Percentiles rank a stretch among this genome's conserved stretches.
Evolutionary conservation across 1,140 invertebrate species (phyloP).

Genomic region (Pectinophora gossypiella): DNA sequence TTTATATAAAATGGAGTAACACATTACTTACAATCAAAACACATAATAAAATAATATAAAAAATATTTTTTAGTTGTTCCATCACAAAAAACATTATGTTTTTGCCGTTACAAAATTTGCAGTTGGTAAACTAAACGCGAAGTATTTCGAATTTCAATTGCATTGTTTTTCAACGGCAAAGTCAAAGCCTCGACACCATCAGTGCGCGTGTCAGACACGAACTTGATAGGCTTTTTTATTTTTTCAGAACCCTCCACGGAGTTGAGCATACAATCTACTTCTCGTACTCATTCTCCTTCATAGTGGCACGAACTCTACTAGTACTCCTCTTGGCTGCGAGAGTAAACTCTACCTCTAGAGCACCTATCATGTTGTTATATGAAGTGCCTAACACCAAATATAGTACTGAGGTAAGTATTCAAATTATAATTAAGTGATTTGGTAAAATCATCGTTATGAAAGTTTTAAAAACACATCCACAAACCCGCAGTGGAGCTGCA

Average conservation of each 20-base stretch:
- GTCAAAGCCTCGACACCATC: neutral
- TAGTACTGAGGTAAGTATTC: constrained; percentile 72
- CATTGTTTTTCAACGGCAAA: no score
- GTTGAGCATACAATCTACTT: constrained; percentile 31
- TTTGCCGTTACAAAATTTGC: no score
- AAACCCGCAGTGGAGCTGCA: no score
- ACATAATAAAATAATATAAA: no score
- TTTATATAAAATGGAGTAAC: no score
- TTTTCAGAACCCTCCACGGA: constrained; percentile 14
- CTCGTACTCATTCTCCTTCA: constrained; percentile 29
- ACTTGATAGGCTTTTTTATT: constrained; percentile 3
- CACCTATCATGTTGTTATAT: constrained; percentile 76
- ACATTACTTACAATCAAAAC: no score
- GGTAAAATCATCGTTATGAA: neutral
- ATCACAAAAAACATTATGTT: no score
- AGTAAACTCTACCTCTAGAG: constrained; percentile 46
- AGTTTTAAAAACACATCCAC: neutral
- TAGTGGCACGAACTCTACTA: constrained; percentile 22
- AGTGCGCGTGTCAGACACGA: neutral
- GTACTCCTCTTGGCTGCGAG: constrained; percentile 31
- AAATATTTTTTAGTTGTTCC: no score
- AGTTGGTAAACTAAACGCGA: no score
- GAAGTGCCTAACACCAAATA: constrained; percentile 76
- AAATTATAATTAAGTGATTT: neutral
- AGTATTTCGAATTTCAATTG: no score